A percentile compares a stretch with the other conserved stretches of the same genome.
Conservation (phyloP, 2,888 invertebrate species). For the Nezara viridula region DNA sequence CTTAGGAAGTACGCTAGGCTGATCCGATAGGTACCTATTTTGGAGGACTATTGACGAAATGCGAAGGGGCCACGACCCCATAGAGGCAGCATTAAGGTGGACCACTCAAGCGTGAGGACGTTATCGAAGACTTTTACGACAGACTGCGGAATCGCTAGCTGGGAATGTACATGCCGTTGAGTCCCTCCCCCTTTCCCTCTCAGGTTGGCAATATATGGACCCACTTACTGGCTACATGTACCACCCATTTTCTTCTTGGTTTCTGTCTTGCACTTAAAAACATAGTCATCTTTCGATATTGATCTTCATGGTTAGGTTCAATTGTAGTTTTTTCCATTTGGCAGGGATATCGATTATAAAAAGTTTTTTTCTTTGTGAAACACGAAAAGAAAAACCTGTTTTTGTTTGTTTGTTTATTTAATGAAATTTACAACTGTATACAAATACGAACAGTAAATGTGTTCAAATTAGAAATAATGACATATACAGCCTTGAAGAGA, state of each 20-base stretch:
- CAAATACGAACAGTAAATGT: too few species aligned
- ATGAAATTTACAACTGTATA: too few species aligned
- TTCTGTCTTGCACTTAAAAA: neutral
- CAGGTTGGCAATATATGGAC: neutral
- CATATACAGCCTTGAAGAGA: too few species aligned
- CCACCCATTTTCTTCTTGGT: neutral
- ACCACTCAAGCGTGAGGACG: conserved; percentile 1
- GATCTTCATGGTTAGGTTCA: neutral
- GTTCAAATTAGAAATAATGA: too few species aligned
- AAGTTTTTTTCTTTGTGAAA: too few species aligned
- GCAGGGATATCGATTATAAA: too few species aligned
- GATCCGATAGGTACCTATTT: neutral
- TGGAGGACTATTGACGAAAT: conserved; percentile 13
- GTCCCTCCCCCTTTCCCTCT: neutral
- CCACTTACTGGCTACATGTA: neutral
- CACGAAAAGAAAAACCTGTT: too few species aligned
- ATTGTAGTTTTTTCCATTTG: too few species aligned
- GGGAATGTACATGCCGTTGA: conserved; percentile 12
- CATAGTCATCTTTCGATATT: neutral
- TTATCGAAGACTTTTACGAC: conserved; percentile 21
- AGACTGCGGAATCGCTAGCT: neutral
- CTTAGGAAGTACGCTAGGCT: neutral
- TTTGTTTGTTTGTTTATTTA: too few species aligned
- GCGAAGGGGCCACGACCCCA: neutral
- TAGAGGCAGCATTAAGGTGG: neutral